Base-by-base conservation (phyloP, 2,888 invertebrate species). In the Geophilus truncorum region DNA sequence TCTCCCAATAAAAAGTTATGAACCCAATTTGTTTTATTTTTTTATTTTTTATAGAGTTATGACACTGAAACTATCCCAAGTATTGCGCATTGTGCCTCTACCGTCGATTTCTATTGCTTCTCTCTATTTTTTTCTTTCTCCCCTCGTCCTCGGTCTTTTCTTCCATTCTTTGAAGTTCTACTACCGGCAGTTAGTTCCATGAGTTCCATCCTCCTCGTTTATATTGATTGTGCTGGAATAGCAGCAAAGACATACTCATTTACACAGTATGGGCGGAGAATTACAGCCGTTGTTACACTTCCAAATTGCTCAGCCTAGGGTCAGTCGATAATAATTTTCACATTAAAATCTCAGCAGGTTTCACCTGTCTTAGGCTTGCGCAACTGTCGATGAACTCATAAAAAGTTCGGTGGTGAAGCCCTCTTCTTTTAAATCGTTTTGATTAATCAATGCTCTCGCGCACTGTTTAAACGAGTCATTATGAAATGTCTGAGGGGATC, bases 21-120 rank as follows among this genome's bases (percentile, higher is more conserved):
- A 70, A 70, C 70, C 70, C 70, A 70, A 70, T 70, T 70, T 70
- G 70, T 70, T 70, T 70, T 70, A 70, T 70, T 70, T 70, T 70
- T 70, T 25, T 70, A 70, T 70, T 70, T n/a, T 70, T 70, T 70
- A 70, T 70, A 28, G 70, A 70, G 70, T 70, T 70, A 70, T 70
- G 70, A 70, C 70, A 70, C 70, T 70, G 70, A 70, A 70, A 70
- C 70, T 70, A 70, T 70, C 70, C 70, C 70, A 70, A 70, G 70
- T 70, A 70, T 70, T 70, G 70, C 70, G 28, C 70, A 70, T 70
- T 70, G 28, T 23, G 70, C 70, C n/a, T 70, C 70, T 25, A 28
- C 25, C 70, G 28, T 28, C 70, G 70, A 70, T 70, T 70, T 70
- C 70, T 70, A 70, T 70, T 70, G 70, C 70, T 25, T 70, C 70